Base-by-base conservation (phyloP, 1,140 invertebrate genomes). In the Heliconius congener region DNA sequence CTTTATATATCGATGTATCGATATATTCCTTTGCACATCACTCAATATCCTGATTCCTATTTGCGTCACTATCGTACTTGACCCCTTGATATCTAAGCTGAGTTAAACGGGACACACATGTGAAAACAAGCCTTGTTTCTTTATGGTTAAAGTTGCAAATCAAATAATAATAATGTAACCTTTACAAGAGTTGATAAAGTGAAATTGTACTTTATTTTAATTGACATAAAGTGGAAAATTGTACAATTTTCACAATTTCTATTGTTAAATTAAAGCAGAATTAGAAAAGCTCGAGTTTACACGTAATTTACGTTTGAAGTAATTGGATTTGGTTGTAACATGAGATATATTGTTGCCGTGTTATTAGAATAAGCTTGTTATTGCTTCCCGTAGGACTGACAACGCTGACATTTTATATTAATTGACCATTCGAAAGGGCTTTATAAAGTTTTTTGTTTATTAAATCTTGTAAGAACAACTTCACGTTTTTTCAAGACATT, bases 21-120 rank as follows among this genome's bases (percentile, higher is more conserved):
- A 83, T 80, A 81, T 8, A 71, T 37, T 66, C 27, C 23, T 1
- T 23, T 39, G 23, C 74, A 37, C 88, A 86, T 84, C 87, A 74
- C 85, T 89, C 83, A 6, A 76, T 73, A 85, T 90, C 88, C 88
- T 90, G 85, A 79, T 80, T 86, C 83, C 82, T 84, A 83, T 81
- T 87, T 87, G 74, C 87, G 86, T 90, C 88, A 90, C 81, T 78
- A 86, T 83, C 83, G 87, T 90, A 85, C 87, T 90, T 88, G 88
- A 90, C 88, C 86, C 83, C 66, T 66, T 83, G 85, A 82, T 82
- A 86, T 83, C 80, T 87, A 84, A 75, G 76, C 71, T 37, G 71
- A 66, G 34, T 60, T n/a, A 66, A 70, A 27, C 74, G 18, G 50
- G 2, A 71, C 71, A 34, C 30, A 78, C 73, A 79, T n/a, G 27